Conservation (phyloP, 2,888 invertebrate species). For the Dryocosmus kuriphilus region DNA sequence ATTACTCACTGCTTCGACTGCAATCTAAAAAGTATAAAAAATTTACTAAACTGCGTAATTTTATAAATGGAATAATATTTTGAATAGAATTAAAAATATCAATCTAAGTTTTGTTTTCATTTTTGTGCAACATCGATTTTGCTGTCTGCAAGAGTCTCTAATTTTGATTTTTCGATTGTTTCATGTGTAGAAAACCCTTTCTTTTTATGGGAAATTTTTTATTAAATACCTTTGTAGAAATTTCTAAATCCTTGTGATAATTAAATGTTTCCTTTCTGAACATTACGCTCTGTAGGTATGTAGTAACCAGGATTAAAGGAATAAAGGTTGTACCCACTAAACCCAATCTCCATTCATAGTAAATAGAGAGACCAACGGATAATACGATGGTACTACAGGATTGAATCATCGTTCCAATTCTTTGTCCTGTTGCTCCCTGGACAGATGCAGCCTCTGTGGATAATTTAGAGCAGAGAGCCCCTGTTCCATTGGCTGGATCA, state of each 20-base stretch:
- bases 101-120: no score
- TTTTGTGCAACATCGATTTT: no score
- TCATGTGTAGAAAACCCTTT: no score
- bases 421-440: constrained; percentile 91
- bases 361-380: constrained; percentile 83
- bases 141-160: no score
- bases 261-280: constrained; percentile 84
- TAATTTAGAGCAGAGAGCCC: constrained; percentile 86
- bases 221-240: constrained; percentile 84
- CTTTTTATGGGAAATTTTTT: no score
- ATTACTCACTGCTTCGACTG: constrained; percentile 88
- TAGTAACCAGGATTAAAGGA: constrained; percentile 84
- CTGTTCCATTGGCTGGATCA: constrained; percentile 85
- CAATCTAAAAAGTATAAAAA: constrained; percentile 80
- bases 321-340: constrained; percentile 86
- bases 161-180: no score
- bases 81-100: no score
- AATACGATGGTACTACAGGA: constrained; percentile 85
- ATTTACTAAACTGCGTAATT: constrained; percentile 75
- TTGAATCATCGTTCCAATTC: constrained; percentile 88
- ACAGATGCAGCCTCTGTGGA: constrained; percentile 89
- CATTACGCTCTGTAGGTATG: constrained; percentile 84
- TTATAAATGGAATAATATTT: no score
- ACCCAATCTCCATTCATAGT: constrained; percentile 88
- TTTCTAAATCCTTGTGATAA: constrained; percentile 84